Conservation (phyloP, 2,888 invertebrate species). For the Xestia c-nigrum region DNA sequence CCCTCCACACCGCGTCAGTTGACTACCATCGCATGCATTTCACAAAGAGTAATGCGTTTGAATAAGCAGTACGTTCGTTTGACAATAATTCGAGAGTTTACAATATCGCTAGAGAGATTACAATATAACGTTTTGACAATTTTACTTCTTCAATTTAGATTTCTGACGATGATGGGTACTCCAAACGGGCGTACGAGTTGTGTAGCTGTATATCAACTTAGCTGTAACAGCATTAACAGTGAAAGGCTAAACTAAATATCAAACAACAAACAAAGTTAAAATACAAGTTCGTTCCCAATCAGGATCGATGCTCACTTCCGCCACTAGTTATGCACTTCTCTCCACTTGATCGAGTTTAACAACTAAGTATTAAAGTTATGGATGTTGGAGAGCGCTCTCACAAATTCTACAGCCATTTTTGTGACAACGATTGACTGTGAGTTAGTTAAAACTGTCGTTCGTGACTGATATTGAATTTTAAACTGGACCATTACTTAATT, state of each 20-base stretch:
- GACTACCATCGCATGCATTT: no score
- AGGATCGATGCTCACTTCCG: conserved; percentile 42
- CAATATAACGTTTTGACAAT: no score
- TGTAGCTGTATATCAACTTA: neutral
- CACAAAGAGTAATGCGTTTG: no score
- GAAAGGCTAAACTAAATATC: neutral
- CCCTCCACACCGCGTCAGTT: no score
- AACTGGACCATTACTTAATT: conserved; percentile 29
- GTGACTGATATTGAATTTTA: conserved; percentile 33
- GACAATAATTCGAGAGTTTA: no score
- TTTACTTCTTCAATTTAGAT: no score
- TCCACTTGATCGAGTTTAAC: conserved; percentile 48
- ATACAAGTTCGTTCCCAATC: conserved; percentile 41
- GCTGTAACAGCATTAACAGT: neutral
- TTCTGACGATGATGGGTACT: neutral
- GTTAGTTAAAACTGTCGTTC: conserved; percentile 42
- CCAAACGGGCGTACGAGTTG: neutral
- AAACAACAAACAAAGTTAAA: conserved; percentile 28
- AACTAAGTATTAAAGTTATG: conserved; percentile 57
- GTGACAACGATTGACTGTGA: conserved; percentile 26
- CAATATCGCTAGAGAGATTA: no score
- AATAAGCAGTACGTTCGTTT: no score
- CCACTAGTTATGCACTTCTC: conserved; percentile 39
- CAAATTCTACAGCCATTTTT: conserved; percentile 49
- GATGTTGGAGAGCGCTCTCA: conserved; percentile 20